phyloP scores from a whole-genome alignment of 1,140 invertebrate genomes.

The Chironomus striatipennis region DNA sequence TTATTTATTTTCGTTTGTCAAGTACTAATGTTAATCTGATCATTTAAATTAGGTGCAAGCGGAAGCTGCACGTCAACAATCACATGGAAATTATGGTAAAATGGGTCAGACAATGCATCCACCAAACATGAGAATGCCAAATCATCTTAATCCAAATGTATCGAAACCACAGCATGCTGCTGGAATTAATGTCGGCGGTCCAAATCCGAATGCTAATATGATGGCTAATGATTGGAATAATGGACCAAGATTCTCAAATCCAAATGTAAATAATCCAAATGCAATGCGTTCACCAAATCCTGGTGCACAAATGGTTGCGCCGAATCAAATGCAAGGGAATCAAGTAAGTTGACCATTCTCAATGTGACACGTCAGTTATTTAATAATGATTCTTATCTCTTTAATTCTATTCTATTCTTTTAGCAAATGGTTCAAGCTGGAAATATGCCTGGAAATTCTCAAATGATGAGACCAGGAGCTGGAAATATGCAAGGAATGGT shows the following conservation, averaged over 20 bases:
- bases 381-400: slow-evolving; percentile 18
- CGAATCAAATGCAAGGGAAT: slow-evolving; percentile 31
- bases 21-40: not conserved
- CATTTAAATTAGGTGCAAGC: slow-evolving; percentile 61
- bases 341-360: not conserved
- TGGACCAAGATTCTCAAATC: not conserved
- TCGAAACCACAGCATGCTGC: slow-evolving; percentile 30
- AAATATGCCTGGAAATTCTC: slow-evolving; percentile 27
- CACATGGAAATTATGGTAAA: slow-evolving; percentile 60
- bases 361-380: slow-evolving; percentile 4
- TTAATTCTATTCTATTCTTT: no score
- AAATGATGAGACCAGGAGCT: slow-evolving; percentile 38
- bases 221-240: slow-evolving; percentile 2
- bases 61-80: slow-evolving; percentile 77
- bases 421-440: slow-evolving; percentile 34
- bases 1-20: slow-evolving; percentile 22
- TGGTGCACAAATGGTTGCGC: slow-evolving; percentile 30
- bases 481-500: slow-evolving; percentile 40
- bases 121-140: slow-evolving; percentile 52
- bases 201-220: not conserved
- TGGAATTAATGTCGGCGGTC: slow-evolving; percentile 27
- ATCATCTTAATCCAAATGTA: slow-evolving; percentile 34
- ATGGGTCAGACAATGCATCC: slow-evolving; percentile 57
- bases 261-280: not conserved
- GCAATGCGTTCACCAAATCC: slow-evolving; percentile 24